phyloP scores from a whole-genome alignment of 2,888 invertebrate species.

The Sarcophaga subvicina region DNA sequence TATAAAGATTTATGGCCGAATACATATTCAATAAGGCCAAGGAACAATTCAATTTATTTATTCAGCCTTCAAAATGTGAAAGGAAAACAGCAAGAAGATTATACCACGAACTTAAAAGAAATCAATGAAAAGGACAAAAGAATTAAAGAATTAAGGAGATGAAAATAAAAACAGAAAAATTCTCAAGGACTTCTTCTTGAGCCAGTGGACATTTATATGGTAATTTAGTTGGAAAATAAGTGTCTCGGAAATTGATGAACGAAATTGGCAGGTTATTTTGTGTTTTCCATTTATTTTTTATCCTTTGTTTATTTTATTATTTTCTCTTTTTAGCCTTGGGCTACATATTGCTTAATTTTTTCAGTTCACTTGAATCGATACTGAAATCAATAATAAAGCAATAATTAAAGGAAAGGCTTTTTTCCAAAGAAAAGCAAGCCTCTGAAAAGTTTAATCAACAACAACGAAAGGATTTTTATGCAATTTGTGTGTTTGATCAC shows the following conservation, averaged over 20 bases:
- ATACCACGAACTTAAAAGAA: background rate
- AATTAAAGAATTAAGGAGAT: background rate
- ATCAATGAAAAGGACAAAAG: background rate
- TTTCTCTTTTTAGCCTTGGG: too few relatives aligned
- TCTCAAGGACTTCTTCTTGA: conserved; percentile 32
- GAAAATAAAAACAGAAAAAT: conserved; percentile 3
- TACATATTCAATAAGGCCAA: background rate
- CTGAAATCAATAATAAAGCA: too few relatives aligned
- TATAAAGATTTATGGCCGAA: conserved; percentile 16
- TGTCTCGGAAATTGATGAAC: conserved; percentile 37
- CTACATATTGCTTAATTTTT: too few relatives aligned
- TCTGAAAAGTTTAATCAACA: too few relatives aligned
- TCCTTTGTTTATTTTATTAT: too few relatives aligned
- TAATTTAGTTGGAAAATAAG: conserved; percentile 35
- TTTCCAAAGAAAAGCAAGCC: too few relatives aligned
- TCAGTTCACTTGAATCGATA: too few relatives aligned
- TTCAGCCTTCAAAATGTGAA: background rate
- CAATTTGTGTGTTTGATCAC: too few relatives aligned
- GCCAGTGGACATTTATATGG: conserved; percentile 32
- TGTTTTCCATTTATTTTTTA: background rate
- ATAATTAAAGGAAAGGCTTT: too few relatives aligned
- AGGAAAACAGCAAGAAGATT: background rate
- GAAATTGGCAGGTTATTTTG: conserved; percentile 51
- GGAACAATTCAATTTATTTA: conserved; percentile 11
- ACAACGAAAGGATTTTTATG: too few relatives aligned